These are phyloP conservation scores for Cheilosia vernalis DNA, from an alignment of 2,888 invertebrate species.

Conservation along the genomic window DNA sequence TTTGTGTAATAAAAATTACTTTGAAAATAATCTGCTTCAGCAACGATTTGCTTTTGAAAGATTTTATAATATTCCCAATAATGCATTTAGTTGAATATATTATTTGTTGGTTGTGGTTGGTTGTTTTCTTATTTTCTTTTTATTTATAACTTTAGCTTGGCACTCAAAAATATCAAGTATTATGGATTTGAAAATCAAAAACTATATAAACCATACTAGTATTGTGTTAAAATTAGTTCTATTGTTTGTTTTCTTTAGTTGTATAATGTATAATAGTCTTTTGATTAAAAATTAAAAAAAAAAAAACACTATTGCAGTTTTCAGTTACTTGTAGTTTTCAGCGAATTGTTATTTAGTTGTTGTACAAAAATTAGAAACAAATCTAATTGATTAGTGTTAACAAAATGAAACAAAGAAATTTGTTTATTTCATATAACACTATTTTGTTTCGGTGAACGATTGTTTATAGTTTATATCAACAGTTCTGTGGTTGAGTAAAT, in stretches of 20 bases:
- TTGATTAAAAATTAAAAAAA: conserved; percentile 52
- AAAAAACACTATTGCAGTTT: conserved; percentile 73
- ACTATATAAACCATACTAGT: conserved; percentile 38
- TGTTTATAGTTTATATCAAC: conserved; percentile 75
- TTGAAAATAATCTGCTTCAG: conserved; percentile 66
- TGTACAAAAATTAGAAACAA: conserved; percentile 42
- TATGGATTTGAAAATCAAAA: conserved; percentile 67
- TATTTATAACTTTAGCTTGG: conserved; percentile 80
- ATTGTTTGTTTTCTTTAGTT: conserved; percentile 63
- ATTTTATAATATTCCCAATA: conserved; percentile 52
- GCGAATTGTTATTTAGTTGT: conserved; percentile 60
- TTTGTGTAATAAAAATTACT: not conserved
- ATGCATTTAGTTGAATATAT: conserved; percentile 14
- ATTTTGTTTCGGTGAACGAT: conserved; percentile 75
- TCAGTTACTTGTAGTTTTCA: conserved; percentile 73
- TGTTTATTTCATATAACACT: conserved; percentile 65
- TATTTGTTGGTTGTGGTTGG: conserved; percentile 16
- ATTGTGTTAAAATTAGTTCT: conserved; percentile 64
- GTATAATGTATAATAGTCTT: conserved; percentile 69
- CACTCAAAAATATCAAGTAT: conserved; percentile 79
- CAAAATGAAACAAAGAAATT: conserved; percentile 26
- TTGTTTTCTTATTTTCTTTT: conserved; percentile 19
- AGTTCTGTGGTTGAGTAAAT: conserved; percentile 74
- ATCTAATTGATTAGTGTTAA: conserved; percentile 36
- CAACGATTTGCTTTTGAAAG: conserved; percentile 42